Evolutionary conservation across 2,888 invertebrate species (phyloP).

Genomic region (Brenthis daphne): DNA sequence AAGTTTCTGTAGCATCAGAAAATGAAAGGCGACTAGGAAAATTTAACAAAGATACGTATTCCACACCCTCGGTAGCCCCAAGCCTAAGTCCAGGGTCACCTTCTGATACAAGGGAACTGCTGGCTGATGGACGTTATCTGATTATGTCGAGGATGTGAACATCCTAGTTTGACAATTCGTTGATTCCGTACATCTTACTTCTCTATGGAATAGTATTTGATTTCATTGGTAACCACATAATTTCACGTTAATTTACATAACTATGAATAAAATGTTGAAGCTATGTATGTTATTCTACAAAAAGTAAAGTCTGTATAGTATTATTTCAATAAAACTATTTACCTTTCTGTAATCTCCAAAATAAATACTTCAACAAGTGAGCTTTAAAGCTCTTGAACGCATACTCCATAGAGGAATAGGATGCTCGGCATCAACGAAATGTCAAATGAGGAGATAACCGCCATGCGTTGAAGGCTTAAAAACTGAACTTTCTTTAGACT

Average conservation of each 20-base stretch:
- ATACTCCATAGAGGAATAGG: conserved; percentile 35
- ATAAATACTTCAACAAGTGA: background rate
- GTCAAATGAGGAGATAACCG: conserved; percentile 41
- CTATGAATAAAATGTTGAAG: background rate
- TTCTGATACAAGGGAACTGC: conserved; percentile 85
- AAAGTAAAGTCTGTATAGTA: background rate
- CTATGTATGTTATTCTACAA: background rate
- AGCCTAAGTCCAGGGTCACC: conserved; percentile 87
- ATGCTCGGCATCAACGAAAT: conserved; percentile 47
- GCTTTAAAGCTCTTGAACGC: conserved; percentile 31
- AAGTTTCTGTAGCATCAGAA: conserved; percentile 78
- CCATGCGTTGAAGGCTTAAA: conserved; percentile 34
- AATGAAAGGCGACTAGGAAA: conserved; percentile 71
- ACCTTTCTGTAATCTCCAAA: background rate
- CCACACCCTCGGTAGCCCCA: conserved; percentile 80
- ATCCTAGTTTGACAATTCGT: conserved; percentile 49
- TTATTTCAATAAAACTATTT: background rate
- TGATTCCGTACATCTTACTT: conserved; percentile 45
- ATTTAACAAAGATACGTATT: conserved; percentile 81
- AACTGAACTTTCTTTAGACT: conserved; percentile 29
- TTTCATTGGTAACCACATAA: conserved; percentile 44
- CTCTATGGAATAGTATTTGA: conserved; percentile 46
- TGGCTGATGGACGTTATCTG: conserved; percentile 82
- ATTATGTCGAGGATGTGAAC: conserved; percentile 77
- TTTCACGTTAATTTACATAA: conserved; percentile 36